Evolutionary conservation across 2,113 vertebrate species (phyloP), one percentile per base, ranked within the genome.

Genomic region (Cavia porcellus): DNA sequence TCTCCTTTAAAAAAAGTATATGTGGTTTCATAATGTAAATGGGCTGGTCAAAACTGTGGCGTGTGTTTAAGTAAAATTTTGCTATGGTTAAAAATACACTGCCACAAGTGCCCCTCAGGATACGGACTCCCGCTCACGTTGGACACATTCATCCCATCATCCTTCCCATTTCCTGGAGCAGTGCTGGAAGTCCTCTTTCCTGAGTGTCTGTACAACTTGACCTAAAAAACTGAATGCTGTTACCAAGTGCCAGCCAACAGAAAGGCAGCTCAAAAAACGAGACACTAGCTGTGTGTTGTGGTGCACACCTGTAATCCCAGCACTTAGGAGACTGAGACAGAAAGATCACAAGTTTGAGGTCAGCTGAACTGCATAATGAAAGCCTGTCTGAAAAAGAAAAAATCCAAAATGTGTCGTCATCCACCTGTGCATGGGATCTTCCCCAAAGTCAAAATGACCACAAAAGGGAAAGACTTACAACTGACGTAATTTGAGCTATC

Each of bases 1-100:
- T 32, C 17, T 96, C n/a, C 61, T 92, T 52, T 88, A 62, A 59
- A 90, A 68, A 77, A 80, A 81, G 47, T 62, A 2, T 57, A 20
- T 81, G 24, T 86, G 84, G 22, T 22, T 28, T 84, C 62, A 32
- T 42, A 62, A 30, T 77, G 2, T 89, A 15, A 79, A 17, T 8
- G 45, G 45, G 75, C 45, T 79, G 25, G 19, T 50, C 74, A 30
- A 79, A 79, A 30, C 75, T 32, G 25, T 25, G 17, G 13, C 13
- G 24, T 47, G 74, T 77, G 25, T 77, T 47, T 77, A 30, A 15
- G 15, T 77, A 28, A 77, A 77, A 28, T 14, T 77, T 14, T 77
- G 42, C 42, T 47, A 15, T 13, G 7, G 24, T 47, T 14, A 14
- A 47, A 13, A 45, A 19, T 25, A 25, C 38, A 12, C 38, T 42